phyloP scores from a whole-genome alignment of 2,888 invertebrate species.

The Diachrysia chrysitis region DNA sequence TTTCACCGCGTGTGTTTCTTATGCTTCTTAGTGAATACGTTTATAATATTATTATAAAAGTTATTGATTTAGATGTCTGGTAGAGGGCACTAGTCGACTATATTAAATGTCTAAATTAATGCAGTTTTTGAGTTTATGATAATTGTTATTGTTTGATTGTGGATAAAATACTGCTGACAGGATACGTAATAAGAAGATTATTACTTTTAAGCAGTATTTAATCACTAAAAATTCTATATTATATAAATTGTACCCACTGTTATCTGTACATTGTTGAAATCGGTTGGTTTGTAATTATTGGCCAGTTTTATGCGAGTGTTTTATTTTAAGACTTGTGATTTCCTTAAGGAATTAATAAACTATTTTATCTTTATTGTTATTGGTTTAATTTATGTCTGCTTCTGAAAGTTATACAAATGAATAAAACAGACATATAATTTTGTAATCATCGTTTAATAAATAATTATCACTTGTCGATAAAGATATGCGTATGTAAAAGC shows the following conservation, averaged over 20 bases:
- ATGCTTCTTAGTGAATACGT: constrained; percentile 3
- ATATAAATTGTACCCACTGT: constrained; percentile 28
- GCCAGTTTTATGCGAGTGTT: constrained; percentile 21
- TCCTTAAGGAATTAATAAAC: constrained; percentile 41
- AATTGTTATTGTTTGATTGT: not conserved
- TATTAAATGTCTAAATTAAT: not conserved
- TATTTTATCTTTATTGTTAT: constrained; percentile 3
- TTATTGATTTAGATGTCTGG: not conserved
- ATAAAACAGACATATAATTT: constrained; percentile 44
- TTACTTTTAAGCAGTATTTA: constrained; percentile 40
- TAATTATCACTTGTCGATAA: constrained; percentile 72
- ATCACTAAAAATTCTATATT: constrained; percentile 17
- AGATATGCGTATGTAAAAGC: constrained; percentile 71
- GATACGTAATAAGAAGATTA: not conserved
- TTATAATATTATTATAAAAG: not conserved
- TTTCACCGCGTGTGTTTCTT: constrained; percentile 1
- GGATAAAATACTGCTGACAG: constrained; percentile 42
- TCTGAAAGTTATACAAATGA: constrained; percentile 1
- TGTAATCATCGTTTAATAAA: constrained; percentile 68
- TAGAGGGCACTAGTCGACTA: constrained; percentile 1
- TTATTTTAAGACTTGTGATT: constrained; percentile 33
- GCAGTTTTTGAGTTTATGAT: not conserved
- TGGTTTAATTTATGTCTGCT: constrained; percentile 5
- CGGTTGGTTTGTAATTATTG: constrained; percentile 14
- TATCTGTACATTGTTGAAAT: constrained; percentile 20